phyloP scores from a whole-genome alignment of 2,797 vertebrate species.

The Ceryle rudis region DNA sequence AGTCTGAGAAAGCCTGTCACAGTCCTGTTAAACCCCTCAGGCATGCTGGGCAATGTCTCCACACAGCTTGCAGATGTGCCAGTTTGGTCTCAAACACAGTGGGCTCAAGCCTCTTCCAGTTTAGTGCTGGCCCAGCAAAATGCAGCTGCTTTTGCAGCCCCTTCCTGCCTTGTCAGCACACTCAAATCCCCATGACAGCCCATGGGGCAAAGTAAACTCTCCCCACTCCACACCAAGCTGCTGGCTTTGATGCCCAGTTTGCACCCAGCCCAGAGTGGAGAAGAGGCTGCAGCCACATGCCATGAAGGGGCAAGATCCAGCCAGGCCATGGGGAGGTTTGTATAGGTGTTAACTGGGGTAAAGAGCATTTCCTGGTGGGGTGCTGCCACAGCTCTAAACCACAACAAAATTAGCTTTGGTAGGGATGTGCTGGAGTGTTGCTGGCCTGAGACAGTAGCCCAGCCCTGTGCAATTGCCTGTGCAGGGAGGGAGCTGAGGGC shows the following conservation, averaged over 20 bases:
- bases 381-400: not conserved
- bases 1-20: not conserved
- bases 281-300: not conserved
- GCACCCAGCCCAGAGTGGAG: not conserved
- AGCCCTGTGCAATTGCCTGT: not conserved
- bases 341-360: not conserved
- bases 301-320: not conserved
- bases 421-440: not conserved
- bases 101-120: not conserved
- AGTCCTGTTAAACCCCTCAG: not conserved
- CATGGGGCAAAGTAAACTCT: not conserved
- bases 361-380: not conserved
- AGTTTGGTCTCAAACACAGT: not conserved
- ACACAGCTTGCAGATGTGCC: not conserved
- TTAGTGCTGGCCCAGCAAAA: not conserved
- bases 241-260: not conserved
- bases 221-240: not conserved
- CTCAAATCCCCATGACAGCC: not conserved
- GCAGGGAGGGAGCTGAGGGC: not conserved
- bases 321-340: not conserved
- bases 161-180: fast-evolving
- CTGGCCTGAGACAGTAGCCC: not conserved
- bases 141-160: not conserved
- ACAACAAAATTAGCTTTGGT: not conserved
- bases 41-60: fast-evolving